These are phyloP conservation scores for Chelidonichthys spinosus DNA, from an alignment of 2,797 vertebrate species.

Conservation along the genomic window DNA sequence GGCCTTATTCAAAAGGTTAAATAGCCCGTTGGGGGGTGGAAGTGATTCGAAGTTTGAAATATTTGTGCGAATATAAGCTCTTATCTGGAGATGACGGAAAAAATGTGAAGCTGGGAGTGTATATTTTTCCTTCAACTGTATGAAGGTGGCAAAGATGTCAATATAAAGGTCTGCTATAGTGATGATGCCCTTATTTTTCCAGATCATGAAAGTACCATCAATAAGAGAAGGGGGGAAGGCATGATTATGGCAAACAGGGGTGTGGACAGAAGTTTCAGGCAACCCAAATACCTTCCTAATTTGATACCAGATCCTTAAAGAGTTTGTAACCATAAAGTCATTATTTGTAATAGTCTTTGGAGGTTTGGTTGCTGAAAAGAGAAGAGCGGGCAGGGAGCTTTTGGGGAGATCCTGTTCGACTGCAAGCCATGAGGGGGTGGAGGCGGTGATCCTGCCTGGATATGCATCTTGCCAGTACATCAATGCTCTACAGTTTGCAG, in stretches of 20 bases:
- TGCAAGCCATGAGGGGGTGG: constrained; percentile 2
- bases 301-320: not conserved
- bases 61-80: not conserved
- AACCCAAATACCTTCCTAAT: not conserved
- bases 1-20: not conserved
- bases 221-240: not conserved
- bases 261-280: not conserved
- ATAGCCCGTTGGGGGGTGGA: not conserved
- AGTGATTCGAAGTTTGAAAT: too few species aligned
- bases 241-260: not conserved
- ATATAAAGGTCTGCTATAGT: not conserved
- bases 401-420: not conserved
- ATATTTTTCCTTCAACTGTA: not conserved
- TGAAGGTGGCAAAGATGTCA: not conserved
- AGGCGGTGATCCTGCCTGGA: not conserved
- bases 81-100: not conserved
- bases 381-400: not conserved
- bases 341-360: not conserved
- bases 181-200: not conserved
- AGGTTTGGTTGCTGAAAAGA: not conserved
- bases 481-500: not conserved
- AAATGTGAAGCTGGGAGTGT: not conserved
- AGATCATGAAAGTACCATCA: not conserved
- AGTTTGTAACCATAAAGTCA: not conserved
- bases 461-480: not conserved